Conservation (phyloP, 2,113 vertebrate genomes). For the Ondatra zibethicus region DNA sequence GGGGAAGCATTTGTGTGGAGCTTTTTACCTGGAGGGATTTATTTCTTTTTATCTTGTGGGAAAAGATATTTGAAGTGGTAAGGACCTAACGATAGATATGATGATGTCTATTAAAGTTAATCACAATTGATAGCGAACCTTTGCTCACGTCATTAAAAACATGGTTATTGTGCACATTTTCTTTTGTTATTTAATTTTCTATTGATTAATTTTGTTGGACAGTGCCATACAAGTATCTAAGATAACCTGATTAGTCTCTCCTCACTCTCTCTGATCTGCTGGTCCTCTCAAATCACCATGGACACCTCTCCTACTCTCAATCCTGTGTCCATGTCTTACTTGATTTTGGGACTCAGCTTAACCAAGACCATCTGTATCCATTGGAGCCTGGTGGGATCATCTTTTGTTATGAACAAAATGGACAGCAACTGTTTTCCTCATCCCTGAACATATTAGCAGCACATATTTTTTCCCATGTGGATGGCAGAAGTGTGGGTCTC, state of each 20-base stretch:
- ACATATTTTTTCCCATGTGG: neutral
- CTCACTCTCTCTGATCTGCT: neutral
- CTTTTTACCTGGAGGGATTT: neutral
- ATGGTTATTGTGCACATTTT: neutral
- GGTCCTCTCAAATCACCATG: neutral
- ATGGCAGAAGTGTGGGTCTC: neutral
- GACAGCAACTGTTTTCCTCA: neutral
- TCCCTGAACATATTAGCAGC: neutral
- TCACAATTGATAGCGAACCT: neutral
- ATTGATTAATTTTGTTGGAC: neutral
- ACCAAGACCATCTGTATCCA: neutral
- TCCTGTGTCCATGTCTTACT: neutral
- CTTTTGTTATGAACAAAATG: neutral
- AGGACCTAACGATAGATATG: neutral
- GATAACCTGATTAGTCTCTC: neutral
- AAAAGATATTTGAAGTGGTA: neutral
- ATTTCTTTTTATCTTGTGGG: slow-evolving; percentile 11
- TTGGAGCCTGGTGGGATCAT: neutral
- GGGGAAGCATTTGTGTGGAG: neutral
- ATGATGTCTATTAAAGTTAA: neutral
- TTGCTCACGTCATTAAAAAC: neutral
- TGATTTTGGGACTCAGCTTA: neutral
- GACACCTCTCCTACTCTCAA: neutral
- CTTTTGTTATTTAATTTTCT: too few species aligned
- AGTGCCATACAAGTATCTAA: too few species aligned